Evolutionary conservation across 2,888 invertebrate species (phyloP), one percentile per base, ranked within the genome.

Genomic region (Rhagium mordax): DNA sequence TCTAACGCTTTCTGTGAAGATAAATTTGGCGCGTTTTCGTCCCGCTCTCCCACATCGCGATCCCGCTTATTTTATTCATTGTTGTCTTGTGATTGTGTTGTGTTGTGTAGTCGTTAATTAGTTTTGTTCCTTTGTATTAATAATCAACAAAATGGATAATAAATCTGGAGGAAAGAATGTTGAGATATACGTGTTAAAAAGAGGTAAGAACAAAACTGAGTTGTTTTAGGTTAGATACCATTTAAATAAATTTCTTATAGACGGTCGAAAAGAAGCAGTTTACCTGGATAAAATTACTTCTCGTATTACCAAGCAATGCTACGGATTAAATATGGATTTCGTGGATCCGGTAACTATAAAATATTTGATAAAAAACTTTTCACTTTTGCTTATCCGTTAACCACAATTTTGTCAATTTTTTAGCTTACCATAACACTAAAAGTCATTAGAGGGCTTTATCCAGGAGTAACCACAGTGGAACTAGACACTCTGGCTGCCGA

Each of bases 271-370:
- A 85, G 98, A 99, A 87, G 94, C 94, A 81, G 95, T 99, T 0
- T 96, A 97, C 88, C 95, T 98, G 86, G 99, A 99, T 88, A 99
- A 99, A 91, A 99, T 99, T 74, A 99, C 99, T 0, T 97, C 97
- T 0, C 91, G 99, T 83, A 96, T 99, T 61, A 93, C 95, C 83
- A 98, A 98, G 86, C 90, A 99, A 70, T 98, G 98, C 85, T 98
- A 98, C 89, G 97, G 97, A 20, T 90, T 99, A 64, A 96, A 99
- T 86, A 95, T 94, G 94, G 97, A 98, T 78, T 98, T 95, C 90
- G 94, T 99, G 21, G 98, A 98, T 87, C 98, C 99, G 29, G 98
- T 98, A 91, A 92, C 93, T 90, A 72, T 41, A n/a, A n/a, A n/a
- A n/a, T n/a, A n/a, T n/a, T n/a, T n/a, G n/a, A n/a, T n/a, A n/a